Conservation (phyloP, 2,113 vertebrate genomes). For the Cololabis saira region DNA sequence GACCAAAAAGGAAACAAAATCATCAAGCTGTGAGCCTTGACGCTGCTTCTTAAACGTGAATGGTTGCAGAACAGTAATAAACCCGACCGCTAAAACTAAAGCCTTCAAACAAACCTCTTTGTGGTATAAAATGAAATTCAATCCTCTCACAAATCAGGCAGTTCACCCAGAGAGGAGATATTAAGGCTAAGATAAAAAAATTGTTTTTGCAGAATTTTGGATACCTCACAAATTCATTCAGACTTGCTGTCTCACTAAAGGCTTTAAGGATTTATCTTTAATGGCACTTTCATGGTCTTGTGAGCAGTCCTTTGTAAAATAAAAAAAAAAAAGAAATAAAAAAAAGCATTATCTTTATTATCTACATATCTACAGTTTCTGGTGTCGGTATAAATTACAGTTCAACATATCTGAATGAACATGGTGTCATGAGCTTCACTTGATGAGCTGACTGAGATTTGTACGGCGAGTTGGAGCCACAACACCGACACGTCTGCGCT, state of each 20-base stretch:
- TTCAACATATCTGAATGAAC: conserved; percentile 46
- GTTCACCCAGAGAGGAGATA: conserved; percentile 50
- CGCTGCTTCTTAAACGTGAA: conserved; percentile 19
- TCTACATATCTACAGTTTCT: conserved; percentile 73
- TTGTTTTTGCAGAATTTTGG: conserved; percentile 52
- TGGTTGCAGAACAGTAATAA: conserved; percentile 16
- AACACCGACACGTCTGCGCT: conserved; percentile 20
- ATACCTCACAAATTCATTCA: conserved; percentile 60
- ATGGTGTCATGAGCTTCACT: conserved; percentile 33
- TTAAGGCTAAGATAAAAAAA: conserved; percentile 68
- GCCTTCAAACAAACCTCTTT: conserved; percentile 32
- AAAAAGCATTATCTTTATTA: conserved; percentile 52
- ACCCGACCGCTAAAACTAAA: conserved; percentile 14
- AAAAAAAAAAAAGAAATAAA: conserved; percentile 1
- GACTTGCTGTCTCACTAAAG: conserved; percentile 67
- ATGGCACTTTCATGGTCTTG: conserved; percentile 76
- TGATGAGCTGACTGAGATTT: conserved; percentile 8
- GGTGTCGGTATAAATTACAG: conserved; percentile 63
- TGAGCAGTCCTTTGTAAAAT: conserved; percentile 59
- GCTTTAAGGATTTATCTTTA: conserved; percentile 68
- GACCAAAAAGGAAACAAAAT: conserved; percentile 19
- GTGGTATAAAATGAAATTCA: conserved; percentile 51
- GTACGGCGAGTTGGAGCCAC: background rate
- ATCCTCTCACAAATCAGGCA: conserved; percentile 54
- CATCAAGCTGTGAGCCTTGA: conserved; percentile 24